Base-by-base conservation (phyloP, 2,888 invertebrate genomes). In the Pogonocherus hispidulus region DNA sequence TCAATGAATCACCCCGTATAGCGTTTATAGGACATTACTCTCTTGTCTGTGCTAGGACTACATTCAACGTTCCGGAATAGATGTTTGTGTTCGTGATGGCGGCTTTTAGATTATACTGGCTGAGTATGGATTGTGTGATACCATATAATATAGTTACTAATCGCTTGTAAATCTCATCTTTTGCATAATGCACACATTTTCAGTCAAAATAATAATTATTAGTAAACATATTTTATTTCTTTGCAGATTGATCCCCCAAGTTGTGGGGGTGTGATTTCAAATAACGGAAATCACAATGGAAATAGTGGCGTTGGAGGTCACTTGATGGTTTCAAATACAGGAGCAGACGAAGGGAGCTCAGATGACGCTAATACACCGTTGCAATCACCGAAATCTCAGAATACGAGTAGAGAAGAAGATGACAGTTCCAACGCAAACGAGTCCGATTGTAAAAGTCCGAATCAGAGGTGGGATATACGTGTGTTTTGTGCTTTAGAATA, bases 401-500 rank as follows among this genome's bases (percentile, higher is more conserved):
- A 85, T 74, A 85, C 84, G 63, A 84, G 84, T 65, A 76, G 84
- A 18, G 93, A 93, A 71, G 90, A 93, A 75, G 92, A 93, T 75
- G 90, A 91, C 82, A 91, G 90, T 75, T 91, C 90, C 80, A 90
- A 90, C 81, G 91, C 91, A 76, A 90, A 89, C 77, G 91, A 91
- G 81, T 89, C 89, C 56, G 91, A 91, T 76, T 89, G 89, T 86
- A 92, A 91, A 80, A 92, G 92, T 81, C 91, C 91, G 51, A 91
- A 89, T 78, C 91, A 91, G 83, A 90, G 91, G 92, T 92, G 75
- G 65, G 67, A 47, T 35, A 59, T 55, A n/a, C n/a, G n/a, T 37
- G 27, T 47, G 46, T 11, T 19, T 47, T 19, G 18, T 6, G 20
- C 11, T 18, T 19, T 19, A 11, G 18, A 32, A 32, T 2, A 5